phyloP scores from a whole-genome alignment of 2,797 vertebrate genomes.

The Mormyrus hasselquistii region DNA sequence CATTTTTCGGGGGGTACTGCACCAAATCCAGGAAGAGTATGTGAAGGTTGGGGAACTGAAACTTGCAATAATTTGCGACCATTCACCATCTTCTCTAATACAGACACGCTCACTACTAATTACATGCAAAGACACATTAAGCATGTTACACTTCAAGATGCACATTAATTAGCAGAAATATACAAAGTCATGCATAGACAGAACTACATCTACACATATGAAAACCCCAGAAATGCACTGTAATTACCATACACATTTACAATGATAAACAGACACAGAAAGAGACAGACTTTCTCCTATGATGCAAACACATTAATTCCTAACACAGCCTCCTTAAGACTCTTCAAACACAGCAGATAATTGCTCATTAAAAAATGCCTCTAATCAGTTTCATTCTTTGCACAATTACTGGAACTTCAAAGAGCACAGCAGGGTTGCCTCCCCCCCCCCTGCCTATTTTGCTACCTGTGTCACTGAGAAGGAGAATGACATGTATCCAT shows the following conservation, averaged over 20 bases:
- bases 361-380: slow-evolving; percentile 42
- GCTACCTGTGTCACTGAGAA: neutral
- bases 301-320: slow-evolving; percentile 19
- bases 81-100: neutral
- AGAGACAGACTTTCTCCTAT: neutral
- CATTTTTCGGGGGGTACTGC: neutral
- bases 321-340: slow-evolving; percentile 19
- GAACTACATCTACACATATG: neutral
- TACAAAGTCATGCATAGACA: neutral
- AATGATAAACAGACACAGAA: slow-evolving; percentile 6
- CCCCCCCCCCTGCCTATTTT: neutral
- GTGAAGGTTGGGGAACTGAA: neutral
- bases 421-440: slow-evolving; percentile 35
- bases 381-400: slow-evolving; percentile 46
- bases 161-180: neutral
- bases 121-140: neutral
- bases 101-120: neutral
- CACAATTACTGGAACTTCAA: slow-evolving; percentile 46
- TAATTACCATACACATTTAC: slow-evolving; percentile 20
- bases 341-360: slow-evolving; percentile 45
- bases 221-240: neutral
- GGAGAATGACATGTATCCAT: neutral
- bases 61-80: neutral
- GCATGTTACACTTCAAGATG: neutral
- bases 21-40: neutral